Percentiles rank a stretch among this genome's conserved stretches.
These are phyloP conservation scores for Hylaea fasciaria DNA, from an alignment of 2,888 invertebrate species.

Conservation along the genomic window DNA sequence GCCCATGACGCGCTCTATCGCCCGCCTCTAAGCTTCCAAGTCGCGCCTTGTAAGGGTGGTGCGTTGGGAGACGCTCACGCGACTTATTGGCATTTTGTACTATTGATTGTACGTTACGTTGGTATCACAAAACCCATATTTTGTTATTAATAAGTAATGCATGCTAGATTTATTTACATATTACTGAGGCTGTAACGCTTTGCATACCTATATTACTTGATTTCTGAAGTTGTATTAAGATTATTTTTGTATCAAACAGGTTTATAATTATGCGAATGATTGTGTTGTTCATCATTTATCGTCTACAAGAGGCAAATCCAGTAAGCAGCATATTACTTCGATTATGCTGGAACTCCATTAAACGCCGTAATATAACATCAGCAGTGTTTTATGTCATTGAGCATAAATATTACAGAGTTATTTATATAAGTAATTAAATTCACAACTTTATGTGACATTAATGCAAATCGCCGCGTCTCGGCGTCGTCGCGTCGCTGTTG, in stretches of 20 bases:
- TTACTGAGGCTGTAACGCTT: background rate
- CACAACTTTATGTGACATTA: slow-evolving; percentile 29
- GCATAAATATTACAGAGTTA: slow-evolving; percentile 17
- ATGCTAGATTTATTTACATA: background rate
- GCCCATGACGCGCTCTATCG: slow-evolving; percentile 68
- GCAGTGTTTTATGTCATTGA: slow-evolving; percentile 18
- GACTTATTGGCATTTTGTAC: slow-evolving; percentile 10
- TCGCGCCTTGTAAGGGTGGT: slow-evolving; percentile 29
- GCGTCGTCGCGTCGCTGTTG: slow-evolving; percentile 7
- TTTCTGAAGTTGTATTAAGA: no score
- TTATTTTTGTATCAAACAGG: no score
- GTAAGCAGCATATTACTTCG: slow-evolving; percentile 3
- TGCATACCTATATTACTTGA: background rate
- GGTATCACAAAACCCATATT: no score
- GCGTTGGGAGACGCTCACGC: slow-evolving; percentile 10
- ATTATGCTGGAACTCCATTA: slow-evolving; percentile 11
- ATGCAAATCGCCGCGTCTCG: slow-evolving; percentile 31
- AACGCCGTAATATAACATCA: slow-evolving; percentile 13
- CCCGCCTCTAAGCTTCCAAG: slow-evolving; percentile 54
- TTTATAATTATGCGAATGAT: no score
- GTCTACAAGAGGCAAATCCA: no score
- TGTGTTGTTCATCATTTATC: background rate
- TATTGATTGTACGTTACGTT: no score
- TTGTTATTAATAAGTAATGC: no score
- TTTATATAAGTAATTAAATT: slow-evolving; percentile 22